These are phyloP conservation scores for Brachyistius frenatus DNA, from an alignment of 2,113 vertebrate genomes.

Conservation along the genomic window DNA sequence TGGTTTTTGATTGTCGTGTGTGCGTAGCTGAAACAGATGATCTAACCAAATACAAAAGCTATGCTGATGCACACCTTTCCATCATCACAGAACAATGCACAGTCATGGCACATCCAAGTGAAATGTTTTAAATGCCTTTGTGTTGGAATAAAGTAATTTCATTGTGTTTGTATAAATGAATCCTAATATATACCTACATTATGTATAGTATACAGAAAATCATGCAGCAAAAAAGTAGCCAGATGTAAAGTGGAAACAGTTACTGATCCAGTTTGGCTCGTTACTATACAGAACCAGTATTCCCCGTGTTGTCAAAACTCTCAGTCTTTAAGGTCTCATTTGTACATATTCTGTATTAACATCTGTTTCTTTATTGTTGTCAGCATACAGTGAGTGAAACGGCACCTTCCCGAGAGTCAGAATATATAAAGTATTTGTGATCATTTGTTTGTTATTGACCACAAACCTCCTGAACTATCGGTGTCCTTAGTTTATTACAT, in stretches of 20 bases:
- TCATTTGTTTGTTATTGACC: slow-evolving; percentile 42
- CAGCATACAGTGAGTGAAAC: slow-evolving; percentile 37
- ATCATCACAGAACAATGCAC: slow-evolving; percentile 53
- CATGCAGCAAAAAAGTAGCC: slow-evolving; percentile 69
- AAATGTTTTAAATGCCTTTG: slow-evolving; percentile 61
- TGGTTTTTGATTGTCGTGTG: neutral
- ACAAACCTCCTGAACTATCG: slow-evolving; percentile 13
- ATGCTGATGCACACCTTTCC: slow-evolving; percentile 62
- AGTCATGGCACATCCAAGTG: slow-evolving; percentile 61
- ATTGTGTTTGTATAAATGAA: slow-evolving; percentile 79
- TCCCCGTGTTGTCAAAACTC: slow-evolving; percentile 19
- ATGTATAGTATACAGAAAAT: slow-evolving; percentile 67
- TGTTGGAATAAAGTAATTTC: slow-evolving; percentile 65
- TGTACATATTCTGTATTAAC: slow-evolving; percentile 74
- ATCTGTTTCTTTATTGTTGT: slow-evolving; percentile 44
- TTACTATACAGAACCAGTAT: slow-evolving; percentile 30
- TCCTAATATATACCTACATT: slow-evolving; percentile 82
- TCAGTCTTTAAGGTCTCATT: slow-evolving; percentile 54
- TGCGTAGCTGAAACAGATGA: slow-evolving; percentile 20
- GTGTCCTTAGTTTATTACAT: slow-evolving; percentile 58
- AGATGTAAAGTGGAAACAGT: slow-evolving; percentile 32
- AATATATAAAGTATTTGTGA: slow-evolving; percentile 54
- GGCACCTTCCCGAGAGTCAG: slow-evolving; percentile 53
- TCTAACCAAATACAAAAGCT: slow-evolving; percentile 77
- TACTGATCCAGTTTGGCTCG: slow-evolving; percentile 38